Evolutionary conservation across 1,140 invertebrate species (phyloP).

Genomic region (Antheraea mylitta): DNA sequence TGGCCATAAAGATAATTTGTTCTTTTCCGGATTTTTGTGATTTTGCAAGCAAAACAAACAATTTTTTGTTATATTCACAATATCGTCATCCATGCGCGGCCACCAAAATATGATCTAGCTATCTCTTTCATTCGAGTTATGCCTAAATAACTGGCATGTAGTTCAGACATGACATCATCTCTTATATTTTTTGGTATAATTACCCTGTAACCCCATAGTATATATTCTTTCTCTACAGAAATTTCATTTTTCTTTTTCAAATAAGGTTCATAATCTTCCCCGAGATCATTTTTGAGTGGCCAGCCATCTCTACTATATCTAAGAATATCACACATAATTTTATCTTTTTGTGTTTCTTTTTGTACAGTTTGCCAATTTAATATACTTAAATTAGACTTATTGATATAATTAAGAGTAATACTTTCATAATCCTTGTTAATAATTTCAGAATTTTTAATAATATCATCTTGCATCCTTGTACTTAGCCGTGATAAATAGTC

Average conservation of each 20-base stretch:
- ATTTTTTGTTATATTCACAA: conserved; percentile 26
- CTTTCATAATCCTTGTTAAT: too few relatives aligned
- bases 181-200: too few relatives aligned
- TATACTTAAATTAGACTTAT: conserved; percentile 21
- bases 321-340: conserved; percentile 11
- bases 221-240: conserved; percentile 24
- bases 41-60: too few relatives aligned
- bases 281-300: conserved; percentile 23
- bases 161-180: too few relatives aligned
- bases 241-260: conserved; percentile 27
- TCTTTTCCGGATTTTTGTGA: conserved; percentile 25
- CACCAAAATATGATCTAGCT: conserved; percentile 30
- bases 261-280: conserved; percentile 19
- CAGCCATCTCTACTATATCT: conserved; percentile 34
- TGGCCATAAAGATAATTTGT: conserved; percentile 16
- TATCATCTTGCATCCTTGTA: background rate
- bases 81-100: conserved; percentile 25
- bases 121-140: too few relatives aligned
- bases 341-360: too few relatives aligned
- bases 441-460: conserved; percentile 6
- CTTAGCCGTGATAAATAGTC: conserved; percentile 24
- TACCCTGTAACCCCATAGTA: too few relatives aligned
- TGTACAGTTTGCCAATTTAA: too few relatives aligned
- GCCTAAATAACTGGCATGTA: too few relatives aligned
- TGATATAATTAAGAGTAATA: conserved; percentile 21